Evolutionary conservation across 2,797 vertebrate genomes (phyloP).

Genomic region (Echiichthys vipera): DNA sequence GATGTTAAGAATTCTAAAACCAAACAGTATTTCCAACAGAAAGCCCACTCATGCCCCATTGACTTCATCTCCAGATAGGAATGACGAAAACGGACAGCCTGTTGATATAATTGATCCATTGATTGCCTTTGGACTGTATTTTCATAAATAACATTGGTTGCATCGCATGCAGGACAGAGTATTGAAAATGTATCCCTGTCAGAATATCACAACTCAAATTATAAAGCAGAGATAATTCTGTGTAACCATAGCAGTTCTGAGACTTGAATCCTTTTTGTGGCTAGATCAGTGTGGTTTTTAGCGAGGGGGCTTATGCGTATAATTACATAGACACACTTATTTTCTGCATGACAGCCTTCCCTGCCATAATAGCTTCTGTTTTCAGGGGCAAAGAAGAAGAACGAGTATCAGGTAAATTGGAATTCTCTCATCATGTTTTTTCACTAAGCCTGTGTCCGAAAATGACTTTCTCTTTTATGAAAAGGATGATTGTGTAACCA

Average conservation of each 20-base stretch:
- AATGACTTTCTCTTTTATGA: slow-evolving; percentile 54
- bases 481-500: slow-evolving; percentile 47
- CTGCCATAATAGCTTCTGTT: slow-evolving; percentile 81
- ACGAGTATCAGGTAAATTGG: slow-evolving; percentile 80
- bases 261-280: slow-evolving; percentile 63
- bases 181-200: slow-evolving; percentile 37
- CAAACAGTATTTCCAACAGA: slow-evolving; percentile 3
- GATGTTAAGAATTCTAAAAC: neutral
- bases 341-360: slow-evolving; percentile 83
- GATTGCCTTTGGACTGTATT: neutral
- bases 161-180: neutral
- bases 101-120: neutral
- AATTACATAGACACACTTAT: slow-evolving; percentile 85
- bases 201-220: slow-evolving; percentile 55
- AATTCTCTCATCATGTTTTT: slow-evolving; percentile 76
- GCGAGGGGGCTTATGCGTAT: slow-evolving; percentile 72
- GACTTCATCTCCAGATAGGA: neutral
- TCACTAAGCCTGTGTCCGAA: slow-evolving; percentile 57
- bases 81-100: slow-evolving; percentile 3
- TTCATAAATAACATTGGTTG: slow-evolving; percentile 3
- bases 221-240: slow-evolving; percentile 53
- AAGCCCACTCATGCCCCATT: slow-evolving; percentile 12
- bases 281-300: slow-evolving; percentile 76
- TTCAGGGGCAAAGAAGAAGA: slow-evolving; percentile 72
- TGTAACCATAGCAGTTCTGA: slow-evolving; percentile 56